Evolutionary conservation across 2,888 invertebrate genomes (phyloP), one percentile per base, ranked within the genome.

Genomic region (Hipparchia semele): DNA sequence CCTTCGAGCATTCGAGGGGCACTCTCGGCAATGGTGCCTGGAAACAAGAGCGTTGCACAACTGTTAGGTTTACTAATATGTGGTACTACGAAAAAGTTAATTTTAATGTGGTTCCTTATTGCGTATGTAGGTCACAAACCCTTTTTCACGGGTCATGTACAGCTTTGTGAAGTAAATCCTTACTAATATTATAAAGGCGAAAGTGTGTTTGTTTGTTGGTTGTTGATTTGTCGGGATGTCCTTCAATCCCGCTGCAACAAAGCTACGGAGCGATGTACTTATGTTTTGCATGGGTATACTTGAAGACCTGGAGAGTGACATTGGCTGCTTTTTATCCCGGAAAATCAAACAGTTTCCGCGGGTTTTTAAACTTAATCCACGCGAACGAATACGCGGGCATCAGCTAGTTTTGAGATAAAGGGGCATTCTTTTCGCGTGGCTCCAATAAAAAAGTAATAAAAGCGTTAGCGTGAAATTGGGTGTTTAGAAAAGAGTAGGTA

Each of bases 31-130:
- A 23, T 0, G 23, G 23, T 23, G 12, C 12, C 12, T 53, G 3
- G 0, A n/a, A 5, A 53, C 3, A 13, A 56, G n/a, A 8, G 6
- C 39, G 8, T 9, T 64, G 53, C 9, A 6, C 65, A 65, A 65
- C 65, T 65, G 65, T 33, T 6, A 46, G 33, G 51, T 10, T 53
- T 53, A 6, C 53, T 53, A 53, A 53, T 6, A 23, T 53, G 65
- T 51, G 69, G 13, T 12, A 53, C 8, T 61, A 65, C 45, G 67
- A 71, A 71, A 71, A 73, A 49, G 69, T 73, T 74, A 74, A 73
- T 74, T 76, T 76, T 76, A 73, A 74, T 73, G 59, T 62, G 66
- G 68, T 71, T 73, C 67, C 70, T 72, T 72, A 60, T 67, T 54
- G 58, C 39, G 68, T 62, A 73, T 69, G 61, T 74, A 64, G 71